Percentiles rank a stretch among this genome's conserved stretches.
phyloP scores from a whole-genome alignment of 2,888 invertebrate genomes.

The Pollenia amentaria region DNA sequence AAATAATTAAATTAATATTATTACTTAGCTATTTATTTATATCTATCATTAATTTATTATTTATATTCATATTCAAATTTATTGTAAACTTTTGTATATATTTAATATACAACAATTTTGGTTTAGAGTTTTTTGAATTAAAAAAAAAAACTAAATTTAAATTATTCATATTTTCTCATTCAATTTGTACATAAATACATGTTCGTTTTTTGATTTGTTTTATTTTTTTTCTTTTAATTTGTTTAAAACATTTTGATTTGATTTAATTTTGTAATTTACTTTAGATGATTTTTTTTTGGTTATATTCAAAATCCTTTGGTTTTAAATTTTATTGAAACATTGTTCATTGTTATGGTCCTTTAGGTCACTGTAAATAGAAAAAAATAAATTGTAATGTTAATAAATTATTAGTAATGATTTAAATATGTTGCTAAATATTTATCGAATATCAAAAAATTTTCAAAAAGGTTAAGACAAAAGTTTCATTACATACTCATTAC shows the following conservation, averaged over 20 bases:
- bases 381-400: background rate
- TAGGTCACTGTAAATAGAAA: conserved; percentile 60
- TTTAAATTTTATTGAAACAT: conserved; percentile 51
- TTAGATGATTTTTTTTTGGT: background rate
- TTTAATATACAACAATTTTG: conserved; percentile 36
- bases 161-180: conserved; percentile 4
- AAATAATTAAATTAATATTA: conserved; percentile 30
- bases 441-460: too few relatives aligned
- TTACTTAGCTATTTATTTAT: conserved; percentile 7
- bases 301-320: conserved; percentile 38
- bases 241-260: conserved; percentile 63
- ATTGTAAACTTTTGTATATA: conserved; percentile 37
- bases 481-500: too few relatives aligned
- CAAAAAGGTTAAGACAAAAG: too few relatives aligned
- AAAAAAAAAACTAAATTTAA: background rate
- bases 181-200: conserved; percentile 48
- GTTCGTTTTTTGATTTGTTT: conserved; percentile 1
- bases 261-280: background rate
- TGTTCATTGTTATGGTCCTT: conserved; percentile 67
- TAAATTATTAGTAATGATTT: background rate
- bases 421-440: too few relatives aligned
- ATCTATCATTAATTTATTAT: conserved; percentile 32
- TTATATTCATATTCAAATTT: conserved; percentile 12
- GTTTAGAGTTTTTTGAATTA: background rate
- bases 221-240: background rate